A percentile compares a stretch with the other conserved stretches of the same genome.
Evolutionary conservation across 2,113 vertebrate species (phyloP).

Genomic region (Bettongia penicillata): DNA sequence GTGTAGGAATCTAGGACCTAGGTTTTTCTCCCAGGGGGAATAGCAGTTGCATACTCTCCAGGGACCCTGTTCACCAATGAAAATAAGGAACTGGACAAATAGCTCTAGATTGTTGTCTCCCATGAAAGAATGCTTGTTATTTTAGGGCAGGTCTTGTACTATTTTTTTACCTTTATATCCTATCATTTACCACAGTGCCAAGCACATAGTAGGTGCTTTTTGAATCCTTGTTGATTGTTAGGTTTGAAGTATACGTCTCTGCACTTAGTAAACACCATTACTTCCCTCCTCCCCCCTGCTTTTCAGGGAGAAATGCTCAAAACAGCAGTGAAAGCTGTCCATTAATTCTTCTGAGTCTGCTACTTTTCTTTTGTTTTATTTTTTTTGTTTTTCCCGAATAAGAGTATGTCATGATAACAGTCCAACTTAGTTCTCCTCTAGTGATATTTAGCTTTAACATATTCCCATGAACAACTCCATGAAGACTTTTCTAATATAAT

Average conservation of each 20-base stretch:
- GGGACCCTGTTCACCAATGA: background rate
- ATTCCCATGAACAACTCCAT: background rate
- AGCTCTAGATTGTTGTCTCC: background rate
- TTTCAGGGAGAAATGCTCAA: conserved; percentile 17
- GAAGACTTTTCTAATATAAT: background rate
- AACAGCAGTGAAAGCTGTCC: background rate
- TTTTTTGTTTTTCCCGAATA: background rate
- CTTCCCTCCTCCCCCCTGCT: too few species aligned
- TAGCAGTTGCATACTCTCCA: background rate
- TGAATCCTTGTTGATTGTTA: background rate
- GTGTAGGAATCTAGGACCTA: background rate
- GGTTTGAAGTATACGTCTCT: conserved; percentile 16
- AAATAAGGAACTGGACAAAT: background rate
- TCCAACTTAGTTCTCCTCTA: background rate
- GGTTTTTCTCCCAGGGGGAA: too few species aligned
- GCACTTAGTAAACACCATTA: background rate
- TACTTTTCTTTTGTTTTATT: too few species aligned
- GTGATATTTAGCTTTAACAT: background rate
- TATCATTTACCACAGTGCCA: background rate
- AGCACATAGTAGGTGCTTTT: background rate
- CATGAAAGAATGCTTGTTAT: background rate
- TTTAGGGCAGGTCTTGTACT: background rate
- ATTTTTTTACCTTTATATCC: background rate
- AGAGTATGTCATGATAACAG: background rate
- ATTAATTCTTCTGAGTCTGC: background rate